Conservation (phyloP, 1,140 invertebrate species). For the Brachionus plicatilis region DNA sequence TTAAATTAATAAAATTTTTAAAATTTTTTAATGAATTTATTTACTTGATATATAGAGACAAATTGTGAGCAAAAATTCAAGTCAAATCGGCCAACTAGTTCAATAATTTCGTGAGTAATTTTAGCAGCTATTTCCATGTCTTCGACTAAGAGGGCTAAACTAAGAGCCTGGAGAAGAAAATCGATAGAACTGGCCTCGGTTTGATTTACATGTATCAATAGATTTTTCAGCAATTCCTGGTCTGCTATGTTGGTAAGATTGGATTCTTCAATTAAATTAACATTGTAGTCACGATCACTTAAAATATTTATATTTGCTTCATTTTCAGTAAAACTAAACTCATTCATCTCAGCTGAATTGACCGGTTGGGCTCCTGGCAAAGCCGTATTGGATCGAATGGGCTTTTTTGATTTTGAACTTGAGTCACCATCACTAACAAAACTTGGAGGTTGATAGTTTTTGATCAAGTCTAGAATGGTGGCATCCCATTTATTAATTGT, state of each 20-base stretch:
- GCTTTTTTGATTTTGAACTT: constrained; percentile 3
- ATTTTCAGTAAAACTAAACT: not conserved
- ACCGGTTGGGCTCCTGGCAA: not conserved
- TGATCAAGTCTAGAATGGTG: not conserved
- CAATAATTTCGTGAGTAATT: constrained; percentile 19
- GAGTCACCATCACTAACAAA: not conserved
- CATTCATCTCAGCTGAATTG: not conserved
- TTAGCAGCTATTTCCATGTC: not conserved
- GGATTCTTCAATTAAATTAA: constrained; percentile 3
- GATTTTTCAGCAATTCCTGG: constrained; percentile 13
- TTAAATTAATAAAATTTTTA: not conserved
- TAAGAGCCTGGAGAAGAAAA: constrained; percentile 6
- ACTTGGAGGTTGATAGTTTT: not conserved
- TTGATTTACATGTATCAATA: not conserved
- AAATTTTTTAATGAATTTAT: not conserved
- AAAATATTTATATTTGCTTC: constrained; percentile 1
- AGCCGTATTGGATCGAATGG: not conserved
- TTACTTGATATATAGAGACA: constrained; percentile 14
- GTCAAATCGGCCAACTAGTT: constrained; percentile 14
- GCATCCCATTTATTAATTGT: constrained; percentile 21
- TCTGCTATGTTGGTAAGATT: constrained; percentile 15
- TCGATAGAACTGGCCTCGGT: not conserved
- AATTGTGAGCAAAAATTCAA: constrained; percentile 11
- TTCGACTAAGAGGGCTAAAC: not conserved
- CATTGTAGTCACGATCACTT: not conserved